Conservation (phyloP, 1,140 invertebrate species). For the Drosophila tsacasi region DNA sequence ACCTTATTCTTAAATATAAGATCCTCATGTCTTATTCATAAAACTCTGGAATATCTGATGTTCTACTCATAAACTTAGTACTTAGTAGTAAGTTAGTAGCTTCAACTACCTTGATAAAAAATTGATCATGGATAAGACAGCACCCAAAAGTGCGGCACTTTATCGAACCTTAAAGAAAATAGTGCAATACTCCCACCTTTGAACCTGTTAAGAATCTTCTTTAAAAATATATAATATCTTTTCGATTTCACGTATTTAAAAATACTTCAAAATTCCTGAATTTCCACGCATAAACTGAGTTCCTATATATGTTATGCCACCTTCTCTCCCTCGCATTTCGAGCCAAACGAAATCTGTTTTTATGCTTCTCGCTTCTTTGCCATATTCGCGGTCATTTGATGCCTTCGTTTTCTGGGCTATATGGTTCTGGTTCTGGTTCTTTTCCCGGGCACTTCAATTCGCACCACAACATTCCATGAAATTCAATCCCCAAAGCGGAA, state of each 20-base stretch:
- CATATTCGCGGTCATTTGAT: constrained; percentile 62
- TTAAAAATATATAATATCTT: background rate
- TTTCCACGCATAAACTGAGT: background rate
- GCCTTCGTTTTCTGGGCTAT: constrained; percentile 21
- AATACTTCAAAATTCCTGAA: background rate
- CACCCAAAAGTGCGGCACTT: background rate
- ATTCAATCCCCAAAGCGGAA: constrained; percentile 56
- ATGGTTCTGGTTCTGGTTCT: constrained; percentile 7
- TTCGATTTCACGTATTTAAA: background rate
- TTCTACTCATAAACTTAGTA: too few relatives aligned
- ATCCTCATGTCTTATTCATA: too few relatives aligned
- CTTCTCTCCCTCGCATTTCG: constrained; percentile 28
- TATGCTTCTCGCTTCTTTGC: constrained; percentile 25
- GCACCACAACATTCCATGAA: constrained; percentile 57
- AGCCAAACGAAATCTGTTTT: constrained; percentile 31
- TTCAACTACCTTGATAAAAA: too few relatives aligned
- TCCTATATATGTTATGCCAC: constrained; percentile 1
- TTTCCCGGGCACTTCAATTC: constrained; percentile 41
- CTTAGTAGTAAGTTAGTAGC: too few relatives aligned
- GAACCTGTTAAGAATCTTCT: background rate
- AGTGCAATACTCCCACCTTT: background rate
- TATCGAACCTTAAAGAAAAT: background rate
- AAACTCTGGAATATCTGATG: too few relatives aligned
- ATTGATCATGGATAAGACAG: too few relatives aligned
- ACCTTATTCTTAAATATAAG: too few relatives aligned